Conservation (phyloP, 2,797 vertebrate genomes). For the Threskiornis aethiopicus region DNA sequence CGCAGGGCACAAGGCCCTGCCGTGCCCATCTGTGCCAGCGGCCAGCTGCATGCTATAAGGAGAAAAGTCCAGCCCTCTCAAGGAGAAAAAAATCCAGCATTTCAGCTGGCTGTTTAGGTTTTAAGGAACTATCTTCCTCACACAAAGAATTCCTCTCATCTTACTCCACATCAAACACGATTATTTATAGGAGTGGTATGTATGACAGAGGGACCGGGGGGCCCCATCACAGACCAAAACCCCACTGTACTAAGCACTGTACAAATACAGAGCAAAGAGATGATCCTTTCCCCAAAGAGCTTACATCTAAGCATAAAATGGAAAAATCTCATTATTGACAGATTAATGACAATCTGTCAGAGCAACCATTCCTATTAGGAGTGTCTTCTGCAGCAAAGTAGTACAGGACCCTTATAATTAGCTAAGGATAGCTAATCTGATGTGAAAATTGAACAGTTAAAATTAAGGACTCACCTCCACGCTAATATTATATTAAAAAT, state of each 20-base stretch:
- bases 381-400: neutral
- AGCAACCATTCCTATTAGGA: neutral
- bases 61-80: neutral
- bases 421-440: neutral
- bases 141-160: neutral
- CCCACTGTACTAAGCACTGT: neutral
- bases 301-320: conserved; percentile 9
- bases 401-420: neutral
- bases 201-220: neutral
- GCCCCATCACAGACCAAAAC: neutral
- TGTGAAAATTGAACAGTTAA: neutral
- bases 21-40: accelerated
- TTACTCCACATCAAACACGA: neutral
- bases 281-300: conserved; percentile 49
- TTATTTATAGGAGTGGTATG: neutral
- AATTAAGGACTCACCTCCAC: neutral
- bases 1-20: neutral
- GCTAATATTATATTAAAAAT: neutral
- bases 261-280: conserved; percentile 10
- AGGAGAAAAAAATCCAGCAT: neutral
- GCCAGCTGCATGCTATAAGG: accelerated
- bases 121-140: neutral
- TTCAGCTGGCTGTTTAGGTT: neutral
- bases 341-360: conserved; percentile 61
- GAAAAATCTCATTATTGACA: conserved; percentile 59